These are phyloP conservation scores for Leguminivora glycinivorella DNA, from an alignment of 1,140 invertebrate species.

Conservation along the genomic window DNA sequence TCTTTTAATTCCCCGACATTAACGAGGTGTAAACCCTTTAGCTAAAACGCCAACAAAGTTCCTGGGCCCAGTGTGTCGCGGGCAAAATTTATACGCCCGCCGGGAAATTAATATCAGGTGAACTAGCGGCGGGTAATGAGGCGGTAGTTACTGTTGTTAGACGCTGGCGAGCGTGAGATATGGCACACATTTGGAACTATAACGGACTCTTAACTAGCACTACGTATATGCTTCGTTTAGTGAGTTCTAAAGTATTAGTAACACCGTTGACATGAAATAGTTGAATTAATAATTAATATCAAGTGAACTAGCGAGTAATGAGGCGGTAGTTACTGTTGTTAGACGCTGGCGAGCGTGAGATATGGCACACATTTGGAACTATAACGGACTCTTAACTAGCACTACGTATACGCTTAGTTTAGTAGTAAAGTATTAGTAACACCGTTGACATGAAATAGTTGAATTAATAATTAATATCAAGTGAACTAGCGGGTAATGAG, in stretches of 20 bases:
- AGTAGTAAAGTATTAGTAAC: too few species aligned
- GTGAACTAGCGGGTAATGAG: slow-evolving; percentile 30
- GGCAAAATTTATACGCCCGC: slow-evolving; percentile 37
- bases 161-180: neutral
- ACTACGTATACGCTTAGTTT: too few species aligned
- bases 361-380: neutral
- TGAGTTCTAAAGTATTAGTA: too few species aligned
- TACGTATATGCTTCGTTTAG: too few species aligned
- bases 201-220: neutral
- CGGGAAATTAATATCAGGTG: slow-evolving; percentile 40
- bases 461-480: slow-evolving; percentile 40
- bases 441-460: too few species aligned
- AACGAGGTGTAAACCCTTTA: slow-evolving; percentile 24
- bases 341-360: neutral
- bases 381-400: neutral
- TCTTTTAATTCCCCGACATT: slow-evolving; percentile 17
- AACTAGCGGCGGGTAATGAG: slow-evolving; percentile 20
- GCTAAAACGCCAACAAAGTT: slow-evolving; percentile 6
- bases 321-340: neutral
- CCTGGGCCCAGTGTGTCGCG: slow-evolving; percentile 5
- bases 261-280: too few species aligned
- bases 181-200: neutral
- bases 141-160: neutral
- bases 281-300: slow-evolving; percentile 41
- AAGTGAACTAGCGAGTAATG: slow-evolving; percentile 31